Conservation (phyloP, 2,113 vertebrate genomes). For the Polyodon spathula region DNA sequence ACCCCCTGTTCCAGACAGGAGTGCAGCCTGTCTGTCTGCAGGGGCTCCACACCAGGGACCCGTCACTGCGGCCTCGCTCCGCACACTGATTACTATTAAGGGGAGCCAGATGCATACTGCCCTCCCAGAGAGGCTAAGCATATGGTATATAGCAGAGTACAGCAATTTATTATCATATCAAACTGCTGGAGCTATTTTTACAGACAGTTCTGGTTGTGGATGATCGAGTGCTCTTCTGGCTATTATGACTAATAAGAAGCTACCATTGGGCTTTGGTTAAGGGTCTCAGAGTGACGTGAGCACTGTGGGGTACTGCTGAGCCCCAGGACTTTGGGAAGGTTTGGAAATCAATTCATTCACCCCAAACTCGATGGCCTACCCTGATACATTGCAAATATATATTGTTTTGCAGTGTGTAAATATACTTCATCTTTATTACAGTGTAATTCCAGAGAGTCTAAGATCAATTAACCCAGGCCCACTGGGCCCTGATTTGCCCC, state of each 20-base stretch:
- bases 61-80: slow-evolving; percentile 22
- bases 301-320: too few relatives aligned
- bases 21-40: neutral
- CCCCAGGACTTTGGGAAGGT: too few relatives aligned
- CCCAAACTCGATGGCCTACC: too few relatives aligned
- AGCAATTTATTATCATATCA: slow-evolving; percentile 53
- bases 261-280: too few relatives aligned
- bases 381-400: too few relatives aligned
- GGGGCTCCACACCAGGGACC: slow-evolving; percentile 13
- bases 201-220: slow-evolving; percentile 30
- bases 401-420: neutral
- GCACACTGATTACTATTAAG: slow-evolving; percentile 49
- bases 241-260: slow-evolving; percentile 2
- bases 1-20: slow-evolving; percentile 26
- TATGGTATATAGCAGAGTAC: slow-evolving; percentile 41
- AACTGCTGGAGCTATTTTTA: slow-evolving; percentile 22
- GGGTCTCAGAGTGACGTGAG: too few relatives aligned
- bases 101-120: slow-evolving; percentile 43
- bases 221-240: slow-evolving; percentile 19
- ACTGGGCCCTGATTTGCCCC: neutral
- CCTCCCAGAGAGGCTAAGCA: slow-evolving; percentile 43
- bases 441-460: neutral
- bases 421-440: neutral
- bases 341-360: too few relatives aligned
- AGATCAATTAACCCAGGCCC: neutral